Evolutionary conservation across 2,797 vertebrate species (phyloP).

Genomic region (Muscicapa comitata): DNA sequence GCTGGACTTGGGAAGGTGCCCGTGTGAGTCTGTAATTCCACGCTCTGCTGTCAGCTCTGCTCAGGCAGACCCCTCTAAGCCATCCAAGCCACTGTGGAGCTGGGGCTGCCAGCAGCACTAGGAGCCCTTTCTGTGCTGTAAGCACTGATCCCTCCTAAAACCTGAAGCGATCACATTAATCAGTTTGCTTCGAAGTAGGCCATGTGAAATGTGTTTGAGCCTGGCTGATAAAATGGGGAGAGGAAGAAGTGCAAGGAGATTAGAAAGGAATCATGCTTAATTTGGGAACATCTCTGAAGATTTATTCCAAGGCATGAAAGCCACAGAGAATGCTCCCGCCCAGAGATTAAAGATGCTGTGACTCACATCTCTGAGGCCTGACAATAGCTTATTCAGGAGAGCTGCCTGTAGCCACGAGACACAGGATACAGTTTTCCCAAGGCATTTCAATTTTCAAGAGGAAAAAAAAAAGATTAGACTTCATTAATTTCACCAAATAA

Average conservation of each 20-base stretch:
- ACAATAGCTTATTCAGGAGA: constrained; percentile 58
- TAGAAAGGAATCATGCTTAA: constrained; percentile 63
- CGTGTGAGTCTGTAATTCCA: neutral
- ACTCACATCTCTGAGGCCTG: constrained; percentile 55
- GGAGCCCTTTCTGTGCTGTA: neutral
- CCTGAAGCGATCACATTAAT: constrained; percentile 44
- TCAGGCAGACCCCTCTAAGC: neutral
- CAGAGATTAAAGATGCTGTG: constrained; percentile 64
- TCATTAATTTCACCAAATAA: constrained; percentile 21
- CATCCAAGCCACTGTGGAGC: neutral
- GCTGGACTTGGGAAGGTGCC: neutral
- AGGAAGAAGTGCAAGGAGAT: constrained; percentile 63
- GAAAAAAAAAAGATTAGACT: neutral
- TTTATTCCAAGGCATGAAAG: constrained; percentile 60
- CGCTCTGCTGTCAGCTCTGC: constrained; percentile 18
- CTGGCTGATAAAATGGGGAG: constrained; percentile 43
- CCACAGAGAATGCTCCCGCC: constrained; percentile 18
- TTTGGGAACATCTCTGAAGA: constrained; percentile 65
- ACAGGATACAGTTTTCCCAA: constrained; percentile 38
- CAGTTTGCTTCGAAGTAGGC: constrained; percentile 60
- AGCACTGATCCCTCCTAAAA: constrained; percentile 54
- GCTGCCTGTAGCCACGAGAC: constrained; percentile 7
- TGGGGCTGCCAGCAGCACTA: neutral
- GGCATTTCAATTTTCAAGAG: constrained; percentile 21
- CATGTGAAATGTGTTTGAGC: constrained; percentile 51